phyloP scores from a whole-genome alignment of 1,140 invertebrate species.

The Semibalanus balanoides region DNA sequence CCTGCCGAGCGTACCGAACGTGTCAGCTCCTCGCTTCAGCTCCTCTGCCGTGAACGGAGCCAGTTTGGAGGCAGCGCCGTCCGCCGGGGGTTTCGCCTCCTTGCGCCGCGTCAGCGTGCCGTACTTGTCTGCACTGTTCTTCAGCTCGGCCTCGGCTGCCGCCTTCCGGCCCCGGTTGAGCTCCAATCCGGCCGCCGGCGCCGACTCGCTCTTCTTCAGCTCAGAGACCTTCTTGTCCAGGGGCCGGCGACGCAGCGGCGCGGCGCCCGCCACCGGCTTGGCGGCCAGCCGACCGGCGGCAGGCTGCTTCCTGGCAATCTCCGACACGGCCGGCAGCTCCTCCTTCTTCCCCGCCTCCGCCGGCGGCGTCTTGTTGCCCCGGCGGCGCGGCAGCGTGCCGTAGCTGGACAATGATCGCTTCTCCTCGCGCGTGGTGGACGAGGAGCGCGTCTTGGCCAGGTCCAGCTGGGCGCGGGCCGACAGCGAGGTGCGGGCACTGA shows the following conservation, averaged over 20 bases:
- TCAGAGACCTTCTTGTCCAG: not conserved
- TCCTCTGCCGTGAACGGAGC: not conserved
- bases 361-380: not conserved
- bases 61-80: slow-evolving; percentile 1
- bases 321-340: not conserved
- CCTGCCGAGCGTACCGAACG: not conserved
- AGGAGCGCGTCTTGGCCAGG: not conserved
- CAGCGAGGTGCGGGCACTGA: not conserved
- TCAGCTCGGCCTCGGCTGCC: not conserved
- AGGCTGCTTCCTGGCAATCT: not conserved
- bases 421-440: not conserved
- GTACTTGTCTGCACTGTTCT: slow-evolving; percentile 7
- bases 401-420: not conserved
- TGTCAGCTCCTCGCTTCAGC: not conserved
- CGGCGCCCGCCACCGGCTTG: not conserved
- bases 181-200: not conserved
- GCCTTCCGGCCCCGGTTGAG: not conserved
- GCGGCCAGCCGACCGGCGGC: too few species aligned
- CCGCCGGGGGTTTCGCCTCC: slow-evolving; percentile 11
- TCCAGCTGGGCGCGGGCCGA: not conserved
- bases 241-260: too few species aligned
- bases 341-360: not conserved
- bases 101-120: slow-evolving; percentile 12
- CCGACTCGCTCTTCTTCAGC: not conserved
- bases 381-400: not conserved